Percentiles rank a stretch among this genome's conserved stretches.
phyloP scores from a whole-genome alignment of 2,888 invertebrate genomes.

The Onthophagus sagittarius region DNA sequence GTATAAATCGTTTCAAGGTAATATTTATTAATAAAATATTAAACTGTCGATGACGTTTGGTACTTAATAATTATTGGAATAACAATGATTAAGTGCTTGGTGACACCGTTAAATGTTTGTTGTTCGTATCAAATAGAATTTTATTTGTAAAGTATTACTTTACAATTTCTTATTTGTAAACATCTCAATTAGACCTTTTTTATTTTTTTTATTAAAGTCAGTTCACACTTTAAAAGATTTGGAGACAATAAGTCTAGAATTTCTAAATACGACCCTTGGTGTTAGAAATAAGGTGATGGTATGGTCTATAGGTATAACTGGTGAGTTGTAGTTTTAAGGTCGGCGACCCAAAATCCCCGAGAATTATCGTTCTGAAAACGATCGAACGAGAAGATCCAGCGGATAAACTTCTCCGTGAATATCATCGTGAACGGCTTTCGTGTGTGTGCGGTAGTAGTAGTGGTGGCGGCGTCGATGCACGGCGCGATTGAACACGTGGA shows the following conservation, averaged over 20 bases:
- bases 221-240: too few relatives aligned
- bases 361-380: background rate
- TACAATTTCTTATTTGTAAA: background rate
- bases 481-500: slow-evolving; percentile 3
- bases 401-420: background rate
- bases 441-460: background rate
- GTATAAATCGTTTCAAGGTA: background rate
- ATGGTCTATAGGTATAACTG: background rate
- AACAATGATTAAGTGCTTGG: background rate
- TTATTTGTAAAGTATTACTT: background rate
- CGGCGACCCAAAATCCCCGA: background rate
- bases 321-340: background rate
- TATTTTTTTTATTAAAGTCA: background rate
- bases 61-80: background rate
- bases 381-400: background rate
- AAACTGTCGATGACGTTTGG: background rate
- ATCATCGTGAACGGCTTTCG: background rate
- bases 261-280: too few relatives aligned
- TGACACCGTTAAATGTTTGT: background rate
- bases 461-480: slow-evolving; percentile 2
- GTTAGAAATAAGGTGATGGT: background rate
- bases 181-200: background rate
- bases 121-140: background rate
- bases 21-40: background rate
- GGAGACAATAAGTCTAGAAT: too few relatives aligned